Evolutionary conservation across 2,888 invertebrate genomes (phyloP).

Genomic region (Marronus borbonicus): DNA sequence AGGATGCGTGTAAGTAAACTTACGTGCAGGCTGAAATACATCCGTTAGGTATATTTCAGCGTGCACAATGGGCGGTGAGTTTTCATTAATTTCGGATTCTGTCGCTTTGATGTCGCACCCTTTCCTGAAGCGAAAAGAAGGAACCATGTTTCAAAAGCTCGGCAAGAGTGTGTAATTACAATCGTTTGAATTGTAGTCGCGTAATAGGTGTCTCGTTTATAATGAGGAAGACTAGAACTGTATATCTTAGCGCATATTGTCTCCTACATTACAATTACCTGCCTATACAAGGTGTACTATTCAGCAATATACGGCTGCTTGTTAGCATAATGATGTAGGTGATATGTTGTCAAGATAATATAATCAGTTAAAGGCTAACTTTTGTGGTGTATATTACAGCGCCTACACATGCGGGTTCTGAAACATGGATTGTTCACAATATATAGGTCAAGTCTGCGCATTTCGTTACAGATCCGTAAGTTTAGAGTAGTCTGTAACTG

Average conservation of each 20-base stretch:
- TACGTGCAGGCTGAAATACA: neutral
- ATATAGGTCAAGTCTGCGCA: too few relatives aligned
- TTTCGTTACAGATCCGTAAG: too few relatives aligned
- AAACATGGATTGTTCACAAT: too few relatives aligned
- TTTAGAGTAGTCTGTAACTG: too few relatives aligned
- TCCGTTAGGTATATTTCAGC: neutral
- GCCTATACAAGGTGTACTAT: too few relatives aligned
- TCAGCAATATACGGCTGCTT: too few relatives aligned
- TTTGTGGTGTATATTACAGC: too few relatives aligned
- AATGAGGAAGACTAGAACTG: neutral
- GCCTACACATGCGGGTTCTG: neutral
- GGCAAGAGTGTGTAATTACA: slow-evolving; percentile 15
- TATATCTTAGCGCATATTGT: neutral
- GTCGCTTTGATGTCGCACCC: slow-evolving; percentile 15
- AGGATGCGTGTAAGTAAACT: neutral
- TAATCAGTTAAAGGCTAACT: too few relatives aligned
- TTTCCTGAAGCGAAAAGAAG: neutral
- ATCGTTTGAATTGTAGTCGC: neutral
- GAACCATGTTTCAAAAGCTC: neutral
- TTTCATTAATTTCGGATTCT: slow-evolving; percentile 25
- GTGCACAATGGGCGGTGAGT: neutral
- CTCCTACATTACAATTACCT: too few relatives aligned
- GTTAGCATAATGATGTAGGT: too few relatives aligned
- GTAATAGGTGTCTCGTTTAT: neutral
- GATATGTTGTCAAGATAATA: too few relatives aligned